These are phyloP conservation scores for Umimayanthus chanpuru DNA, from an alignment of 92 coral and sea anemone species.

Conservation along the genomic window DNA sequence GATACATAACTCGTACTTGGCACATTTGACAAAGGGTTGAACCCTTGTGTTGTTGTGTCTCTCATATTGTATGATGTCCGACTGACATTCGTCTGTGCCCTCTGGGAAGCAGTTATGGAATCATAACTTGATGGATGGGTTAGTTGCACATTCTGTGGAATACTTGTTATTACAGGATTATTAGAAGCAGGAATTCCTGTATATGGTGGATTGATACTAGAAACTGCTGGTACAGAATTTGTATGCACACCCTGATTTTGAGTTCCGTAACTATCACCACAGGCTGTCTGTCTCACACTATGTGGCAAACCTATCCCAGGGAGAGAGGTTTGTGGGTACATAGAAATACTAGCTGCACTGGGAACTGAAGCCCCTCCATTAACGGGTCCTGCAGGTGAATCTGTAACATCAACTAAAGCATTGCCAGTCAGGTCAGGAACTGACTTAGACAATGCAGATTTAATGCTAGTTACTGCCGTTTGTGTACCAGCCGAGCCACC, in stretches of 20 bases:
- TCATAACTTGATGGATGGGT: neutral
- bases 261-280: neutral
- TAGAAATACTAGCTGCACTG: neutral
- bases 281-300: neutral
- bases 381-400: neutral
- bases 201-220: neutral
- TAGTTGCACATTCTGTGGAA: neutral
- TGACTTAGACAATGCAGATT: constrained; percentile 56
- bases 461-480: constrained; percentile 24
- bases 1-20: neutral
- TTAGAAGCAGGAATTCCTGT: neutral
- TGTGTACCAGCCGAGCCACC: neutral
- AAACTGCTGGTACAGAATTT: constrained; percentile 4
- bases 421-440: constrained; percentile 59
- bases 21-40: neutral
- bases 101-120: neutral
- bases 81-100: neutral
- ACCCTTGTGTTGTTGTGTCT: constrained; percentile 13
- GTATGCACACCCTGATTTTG: neutral
- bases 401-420: constrained; percentile 71
- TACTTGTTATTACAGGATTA: neutral
- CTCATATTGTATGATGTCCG: constrained; percentile 18
- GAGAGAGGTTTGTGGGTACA: neutral
- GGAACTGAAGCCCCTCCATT: neutral
- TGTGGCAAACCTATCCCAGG: neutral